Evolutionary conservation across 2,888 invertebrate genomes (phyloP), one percentile per base, ranked within the genome.

Genomic region (Agonum fuliginosum): DNA sequence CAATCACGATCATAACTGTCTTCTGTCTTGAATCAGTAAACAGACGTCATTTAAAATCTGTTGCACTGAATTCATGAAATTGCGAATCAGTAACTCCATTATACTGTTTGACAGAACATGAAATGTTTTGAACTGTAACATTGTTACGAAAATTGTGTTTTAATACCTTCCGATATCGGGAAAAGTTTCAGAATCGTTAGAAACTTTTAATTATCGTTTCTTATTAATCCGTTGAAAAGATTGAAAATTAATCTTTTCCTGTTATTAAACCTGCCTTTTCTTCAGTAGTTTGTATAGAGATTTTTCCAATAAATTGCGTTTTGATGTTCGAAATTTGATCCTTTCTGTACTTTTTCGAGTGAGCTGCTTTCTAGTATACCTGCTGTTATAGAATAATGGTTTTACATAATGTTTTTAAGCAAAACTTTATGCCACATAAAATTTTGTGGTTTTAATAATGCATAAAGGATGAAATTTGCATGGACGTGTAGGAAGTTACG

Each of bases 161-260:
- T n/a, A n/a, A n/a, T n/a, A n/a, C n/a, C 12, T 3, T 10, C 37
- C 10, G 8, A n/a, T 1, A 37, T 37, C 12, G 37, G 37, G 12
- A 37, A 37, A 37, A 37, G 1, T 37, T 37, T 37, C 3, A 6
- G 34, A 34, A 30, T 30, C 30, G 14, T 1, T 41, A n/a, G n/a
- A 46, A 46, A 46, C 17, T 46, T 46, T 46, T 46, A 46, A 46
- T 46, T 46, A 46, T 46, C 43, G 6, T 37, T 10, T 46, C 46
- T 46, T 46, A 6, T 46, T 46, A 46, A 46, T 46, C 12, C 12
- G 17, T 8, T 46, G 14, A 46, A 46, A 46, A 14, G 46, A 46
- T 46, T 46, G 46, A 19, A 46, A 46, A 46, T 46, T 46, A 46
- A 46, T 46, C 46, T 46, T 12, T 46, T 46, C 46, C 46, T 37